Evolutionary conservation across 1,140 invertebrate genomes (phyloP), one percentile per base, ranked within the genome.

Genomic region (Monochamus saltuarius): DNA sequence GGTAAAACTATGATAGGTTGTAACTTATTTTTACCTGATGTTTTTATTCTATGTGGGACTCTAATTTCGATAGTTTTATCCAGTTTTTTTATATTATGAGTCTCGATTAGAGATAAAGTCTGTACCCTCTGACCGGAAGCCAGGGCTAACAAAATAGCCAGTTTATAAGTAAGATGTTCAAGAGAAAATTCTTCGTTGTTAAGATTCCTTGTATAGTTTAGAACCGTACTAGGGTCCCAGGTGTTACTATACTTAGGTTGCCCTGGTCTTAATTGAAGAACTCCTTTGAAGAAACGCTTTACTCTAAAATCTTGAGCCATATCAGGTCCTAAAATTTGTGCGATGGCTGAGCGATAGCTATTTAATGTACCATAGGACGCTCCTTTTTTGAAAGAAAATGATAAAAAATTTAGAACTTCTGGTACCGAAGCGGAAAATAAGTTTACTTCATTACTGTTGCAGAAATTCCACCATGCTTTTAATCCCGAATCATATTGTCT

Each of bases 51-150:
- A 19, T 50, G 16, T 13, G 47, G 13, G 8, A 50, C 14, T 50
- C 19, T 14, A 22, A 50, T 50, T 29, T 50, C 47, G 34, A 50
- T 29, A 6, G 9, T 17, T 9, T 16, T 29, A 7, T 50, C 47
- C 7, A 6, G n/a, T 17, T 17, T 8, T 8, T 14, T 50, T 19
- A 50, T 50, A 29, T 50, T 29, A 6, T 7, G 7, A 8, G 34
- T 50, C 14, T 50, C 34, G 9, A 50, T 50, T 50, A 22, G 17
- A 7, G 47, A 13, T 7, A 50, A 50, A 7, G 47, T 50, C 14
- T 50, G 14, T 29, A 50, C 19, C 19, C 13, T 14, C 9, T 14
- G 13, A 10, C 13, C 47, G 4, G 47, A 50, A 7, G 14, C 34
- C 6, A 50, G 8, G n/a, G 47, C 47, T 8, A 50, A 10, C 13